Evolutionary conservation across 2,888 invertebrate genomes (phyloP).

Genomic region (Andrena chrysosceles): DNA sequence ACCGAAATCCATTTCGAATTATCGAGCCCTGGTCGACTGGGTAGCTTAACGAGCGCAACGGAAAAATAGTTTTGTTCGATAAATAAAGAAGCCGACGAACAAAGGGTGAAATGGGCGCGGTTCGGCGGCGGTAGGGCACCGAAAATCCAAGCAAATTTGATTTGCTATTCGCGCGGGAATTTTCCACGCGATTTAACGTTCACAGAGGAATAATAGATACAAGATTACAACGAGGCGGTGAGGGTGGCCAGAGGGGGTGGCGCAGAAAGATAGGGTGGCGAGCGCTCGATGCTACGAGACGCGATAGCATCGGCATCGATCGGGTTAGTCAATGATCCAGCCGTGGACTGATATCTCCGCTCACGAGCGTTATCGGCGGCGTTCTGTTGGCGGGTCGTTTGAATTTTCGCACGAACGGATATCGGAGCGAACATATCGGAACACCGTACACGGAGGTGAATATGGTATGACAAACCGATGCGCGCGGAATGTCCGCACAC

Average conservation of each 20-base stretch:
- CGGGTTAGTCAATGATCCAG: slow-evolving; percentile 65
- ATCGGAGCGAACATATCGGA: slow-evolving; percentile 71
- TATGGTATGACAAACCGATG: slow-evolving; percentile 65
- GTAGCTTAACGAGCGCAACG: neutral
- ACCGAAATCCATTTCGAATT: slow-evolving; percentile 45
- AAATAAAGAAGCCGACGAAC: neutral
- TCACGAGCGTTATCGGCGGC: slow-evolving; percentile 69
- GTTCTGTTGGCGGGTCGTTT: slow-evolving; percentile 78
- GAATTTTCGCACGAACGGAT: slow-evolving; percentile 81
- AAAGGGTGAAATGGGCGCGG: neutral
- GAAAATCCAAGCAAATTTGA: slow-evolving; percentile 23
- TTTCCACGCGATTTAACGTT: slow-evolving; percentile 49
- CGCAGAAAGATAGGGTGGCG: slow-evolving; percentile 11
- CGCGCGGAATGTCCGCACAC: slow-evolving; percentile 53
- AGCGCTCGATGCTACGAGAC: slow-evolving; percentile 48
- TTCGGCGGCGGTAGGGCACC: neutral
- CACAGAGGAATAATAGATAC: slow-evolving; percentile 44
- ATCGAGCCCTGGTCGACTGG: slow-evolving; percentile 22
- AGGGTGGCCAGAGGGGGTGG: neutral
- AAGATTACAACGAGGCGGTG: slow-evolving; percentile 30
- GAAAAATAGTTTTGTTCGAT: slow-evolving; percentile 37
- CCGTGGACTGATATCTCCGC: slow-evolving; percentile 67
- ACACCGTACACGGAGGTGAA: slow-evolving; percentile 54
- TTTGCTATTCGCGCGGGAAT: slow-evolving; percentile 30
- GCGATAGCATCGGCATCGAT: slow-evolving; percentile 71